Conservation (phyloP, 2,888 invertebrate genomes). For the Rhingia rostrata region DNA sequence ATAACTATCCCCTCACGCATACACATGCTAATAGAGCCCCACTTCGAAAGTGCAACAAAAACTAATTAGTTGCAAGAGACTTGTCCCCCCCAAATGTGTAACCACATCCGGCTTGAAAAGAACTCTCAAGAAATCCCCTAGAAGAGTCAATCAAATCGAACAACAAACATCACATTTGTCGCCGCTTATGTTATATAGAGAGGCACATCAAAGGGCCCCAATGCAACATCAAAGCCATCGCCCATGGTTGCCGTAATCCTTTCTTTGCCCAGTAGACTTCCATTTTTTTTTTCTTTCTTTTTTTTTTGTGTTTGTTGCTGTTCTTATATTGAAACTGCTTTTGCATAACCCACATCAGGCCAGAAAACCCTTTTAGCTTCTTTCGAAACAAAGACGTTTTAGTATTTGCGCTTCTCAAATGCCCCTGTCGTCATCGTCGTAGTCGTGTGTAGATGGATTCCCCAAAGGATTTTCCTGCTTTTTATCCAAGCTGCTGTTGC, state of each 20-base stretch:
- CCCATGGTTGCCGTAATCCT: conserved; percentile 56
- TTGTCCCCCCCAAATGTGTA: conserved; percentile 16
- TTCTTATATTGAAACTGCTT: conserved; percentile 32
- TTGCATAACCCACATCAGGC: conserved; percentile 54
- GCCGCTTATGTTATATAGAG: conserved; percentile 11
- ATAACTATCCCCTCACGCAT: neutral
- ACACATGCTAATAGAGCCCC: neutral
- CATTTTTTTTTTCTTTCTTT: conserved; percentile 5
- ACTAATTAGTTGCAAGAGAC: conserved; percentile 35
- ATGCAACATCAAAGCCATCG: conserved; percentile 59
- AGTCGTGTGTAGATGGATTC: conserved; percentile 40
- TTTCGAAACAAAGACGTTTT: conserved; percentile 62
- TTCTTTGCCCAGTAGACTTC: conserved; percentile 30
- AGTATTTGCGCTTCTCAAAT: conserved; percentile 58
- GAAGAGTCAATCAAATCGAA: conserved; percentile 64
- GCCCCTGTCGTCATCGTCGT: conserved; percentile 27
- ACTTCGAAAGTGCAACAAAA: conserved; percentile 18
- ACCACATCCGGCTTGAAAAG: conserved; percentile 59
- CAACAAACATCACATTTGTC: conserved; percentile 51
- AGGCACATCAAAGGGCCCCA: conserved; percentile 57
- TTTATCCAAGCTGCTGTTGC: conserved; percentile 42
- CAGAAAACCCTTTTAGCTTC: conserved; percentile 18
- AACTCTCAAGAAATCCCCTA: conserved; percentile 29
- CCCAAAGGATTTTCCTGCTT: conserved; percentile 63
- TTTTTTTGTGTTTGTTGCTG: no score